Conservation (phyloP, 1,140 invertebrate genomes). For the Pentalonia nigronervosa region DNA sequence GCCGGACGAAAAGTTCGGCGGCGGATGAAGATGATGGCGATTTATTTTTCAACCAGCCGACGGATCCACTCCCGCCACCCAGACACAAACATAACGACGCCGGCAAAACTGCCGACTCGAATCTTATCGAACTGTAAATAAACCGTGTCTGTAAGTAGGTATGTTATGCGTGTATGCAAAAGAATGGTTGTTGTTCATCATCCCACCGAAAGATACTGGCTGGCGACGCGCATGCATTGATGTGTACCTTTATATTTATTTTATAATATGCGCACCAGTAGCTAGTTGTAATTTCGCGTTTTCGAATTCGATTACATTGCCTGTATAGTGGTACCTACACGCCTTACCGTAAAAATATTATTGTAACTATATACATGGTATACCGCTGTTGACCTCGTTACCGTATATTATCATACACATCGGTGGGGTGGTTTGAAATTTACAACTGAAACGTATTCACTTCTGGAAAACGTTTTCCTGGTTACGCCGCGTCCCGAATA, state of each 20-base stretch:
- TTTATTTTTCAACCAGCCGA: not conserved
- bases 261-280: not conserved
- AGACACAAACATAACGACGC: constrained; percentile 22
- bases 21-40: not conserved
- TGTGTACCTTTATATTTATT: constrained; percentile 1
- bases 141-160: not conserved
- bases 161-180: not conserved
- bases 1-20: not conserved
- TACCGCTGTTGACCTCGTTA: not conserved
- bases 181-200: not conserved
- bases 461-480: constrained; percentile 19
- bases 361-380: not conserved
- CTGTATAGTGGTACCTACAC: not conserved
- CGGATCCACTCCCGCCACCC: constrained; percentile 10
- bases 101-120: not conserved
- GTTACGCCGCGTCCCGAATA: not conserved
- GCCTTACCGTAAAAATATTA: not conserved
- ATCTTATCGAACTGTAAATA: constrained; percentile 44
- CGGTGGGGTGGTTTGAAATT: not conserved
- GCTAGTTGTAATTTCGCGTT: not conserved
- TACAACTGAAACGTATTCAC: constrained; percentile 4
- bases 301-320: not conserved
- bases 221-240: not conserved
- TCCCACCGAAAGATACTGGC: not conserved
- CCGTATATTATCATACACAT: not conserved